phyloP scores from a whole-genome alignment of 2,888 invertebrate species.

The Calliphora vomitoria region DNA sequence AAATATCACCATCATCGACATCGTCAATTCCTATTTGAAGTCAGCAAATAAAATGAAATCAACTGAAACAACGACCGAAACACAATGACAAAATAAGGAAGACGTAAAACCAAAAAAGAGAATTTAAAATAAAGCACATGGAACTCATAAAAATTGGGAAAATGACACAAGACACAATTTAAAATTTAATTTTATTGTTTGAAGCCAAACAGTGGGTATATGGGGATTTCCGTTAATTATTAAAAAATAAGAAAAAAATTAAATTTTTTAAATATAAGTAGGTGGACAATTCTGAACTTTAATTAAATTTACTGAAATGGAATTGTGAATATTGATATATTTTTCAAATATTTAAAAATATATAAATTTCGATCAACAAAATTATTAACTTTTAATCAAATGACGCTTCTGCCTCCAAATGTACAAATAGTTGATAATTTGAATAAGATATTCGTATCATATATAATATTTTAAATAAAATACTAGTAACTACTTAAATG shows the following conservation, averaged over 20 bases:
- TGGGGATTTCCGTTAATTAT: constrained; percentile 33
- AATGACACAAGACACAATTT: constrained; percentile 47
- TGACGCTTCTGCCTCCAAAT: too few species aligned
- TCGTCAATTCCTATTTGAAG: constrained; percentile 63
- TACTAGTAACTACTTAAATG: constrained; percentile 8
- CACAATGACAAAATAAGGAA: constrained; percentile 5
- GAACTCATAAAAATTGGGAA: constrained; percentile 58
- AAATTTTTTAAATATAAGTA: too few species aligned
- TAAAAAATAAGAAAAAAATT: background rate
- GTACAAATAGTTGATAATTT: background rate
- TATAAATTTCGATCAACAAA: too few species aligned
- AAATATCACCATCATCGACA: constrained; percentile 59
- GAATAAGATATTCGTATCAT: constrained; percentile 21
- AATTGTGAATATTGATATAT: too few species aligned
- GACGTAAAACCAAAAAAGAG: constrained; percentile 2
- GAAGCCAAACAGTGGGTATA: background rate
- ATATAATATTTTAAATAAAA: constrained; percentile 22
- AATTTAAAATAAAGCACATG: constrained; percentile 37
- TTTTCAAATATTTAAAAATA: too few species aligned
- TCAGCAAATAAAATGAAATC: constrained; percentile 44
- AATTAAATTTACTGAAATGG: too few species aligned
- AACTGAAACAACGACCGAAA: constrained; percentile 35
- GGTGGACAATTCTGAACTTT: too few species aligned
- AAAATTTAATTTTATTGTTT: constrained; percentile 39
- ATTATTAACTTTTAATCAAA: too few species aligned